Percentiles rank a stretch among this genome's conserved stretches.
phyloP scores from a whole-genome alignment of 2,888 invertebrate genomes.

The Tortrix viridana region DNA sequence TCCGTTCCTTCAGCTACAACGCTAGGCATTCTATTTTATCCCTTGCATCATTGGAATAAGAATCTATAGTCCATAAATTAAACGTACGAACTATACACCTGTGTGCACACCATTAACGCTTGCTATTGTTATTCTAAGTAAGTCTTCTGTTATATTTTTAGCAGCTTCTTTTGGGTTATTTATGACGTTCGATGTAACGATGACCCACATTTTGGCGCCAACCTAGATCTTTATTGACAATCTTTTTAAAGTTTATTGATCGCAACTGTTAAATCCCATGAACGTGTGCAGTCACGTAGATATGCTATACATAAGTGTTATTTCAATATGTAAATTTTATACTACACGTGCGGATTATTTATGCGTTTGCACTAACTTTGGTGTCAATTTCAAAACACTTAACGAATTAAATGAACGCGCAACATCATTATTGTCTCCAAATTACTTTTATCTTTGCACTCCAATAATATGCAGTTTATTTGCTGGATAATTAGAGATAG shows the following conservation, averaged over 20 bases:
- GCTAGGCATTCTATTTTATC: constrained; percentile 15
- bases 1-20: constrained; percentile 49
- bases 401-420: not conserved
- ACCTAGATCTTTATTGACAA: constrained; percentile 19
- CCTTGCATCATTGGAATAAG: constrained; percentile 16
- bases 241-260: constrained; percentile 27
- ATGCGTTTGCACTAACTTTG: not conserved
- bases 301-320: not conserved
- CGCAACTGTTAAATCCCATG: constrained; percentile 17
- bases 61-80: not conserved
- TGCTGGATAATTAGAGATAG: constrained; percentile 11
- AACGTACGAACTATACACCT: constrained; percentile 10
- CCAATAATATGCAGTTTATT: constrained; percentile 1
- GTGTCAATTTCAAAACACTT: not conserved
- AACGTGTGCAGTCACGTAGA: constrained; percentile 16
- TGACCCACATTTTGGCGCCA: constrained; percentile 57
- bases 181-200: constrained; percentile 54
- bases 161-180: constrained; percentile 54
- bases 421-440: not conserved
- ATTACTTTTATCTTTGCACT: not conserved
- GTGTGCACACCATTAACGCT: constrained; percentile 49
- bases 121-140: constrained; percentile 66
- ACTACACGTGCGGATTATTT: no score
- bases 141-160: constrained; percentile 57
- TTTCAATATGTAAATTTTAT: not conserved